A percentile compares a stretch with the other conserved stretches of the same genome.
Conservation (phyloP, 2,797 vertebrate species). For the Rhodeus uyekii region DNA sequence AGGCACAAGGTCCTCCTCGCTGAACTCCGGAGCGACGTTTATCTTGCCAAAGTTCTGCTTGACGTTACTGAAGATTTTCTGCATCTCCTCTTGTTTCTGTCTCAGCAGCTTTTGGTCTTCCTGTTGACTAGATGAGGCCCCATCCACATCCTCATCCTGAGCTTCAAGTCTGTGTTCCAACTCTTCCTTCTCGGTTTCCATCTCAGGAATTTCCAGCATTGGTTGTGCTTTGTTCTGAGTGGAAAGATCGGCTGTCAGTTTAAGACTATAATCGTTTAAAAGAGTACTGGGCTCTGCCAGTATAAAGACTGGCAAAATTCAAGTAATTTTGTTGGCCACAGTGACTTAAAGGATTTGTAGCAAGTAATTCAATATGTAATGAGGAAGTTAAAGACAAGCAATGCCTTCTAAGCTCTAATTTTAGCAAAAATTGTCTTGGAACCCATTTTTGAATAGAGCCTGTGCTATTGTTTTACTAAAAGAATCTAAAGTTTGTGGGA, state of each 20-base stretch:
- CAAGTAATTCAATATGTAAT: not conserved
- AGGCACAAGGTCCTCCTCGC: conserved; percentile 88
- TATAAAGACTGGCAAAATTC: conserved; percentile 3
- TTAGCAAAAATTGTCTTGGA: not conserved
- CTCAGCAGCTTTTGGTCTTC: conserved; percentile 52
- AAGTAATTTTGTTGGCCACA: conserved; percentile 1
- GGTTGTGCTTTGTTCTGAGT: conserved; percentile 57
- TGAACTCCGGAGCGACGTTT: conserved; percentile 90
- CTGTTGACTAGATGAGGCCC: conserved; percentile 36
- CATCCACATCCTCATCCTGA: not conserved
- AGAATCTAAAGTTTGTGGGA: not conserved
- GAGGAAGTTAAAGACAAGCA: conserved; percentile 2
- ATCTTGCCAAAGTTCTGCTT: conserved; percentile 96
- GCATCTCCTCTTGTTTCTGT: conserved; percentile 71
- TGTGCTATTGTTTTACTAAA: not conserved
- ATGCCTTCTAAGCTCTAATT: not conserved
- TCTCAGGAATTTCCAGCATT: conserved; percentile 47
- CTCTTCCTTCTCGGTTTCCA: conserved; percentile 45
- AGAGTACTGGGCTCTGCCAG: not conserved
- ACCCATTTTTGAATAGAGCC: not conserved
- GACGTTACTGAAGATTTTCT: conserved; percentile 82
- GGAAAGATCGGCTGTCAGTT: conserved; percentile 18
- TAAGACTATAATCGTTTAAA: not conserved
- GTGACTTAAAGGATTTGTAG: not conserved
- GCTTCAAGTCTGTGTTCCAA: conserved; percentile 57